Conservation (phyloP, 2,888 invertebrate species). For the Epinotia nisella region DNA sequence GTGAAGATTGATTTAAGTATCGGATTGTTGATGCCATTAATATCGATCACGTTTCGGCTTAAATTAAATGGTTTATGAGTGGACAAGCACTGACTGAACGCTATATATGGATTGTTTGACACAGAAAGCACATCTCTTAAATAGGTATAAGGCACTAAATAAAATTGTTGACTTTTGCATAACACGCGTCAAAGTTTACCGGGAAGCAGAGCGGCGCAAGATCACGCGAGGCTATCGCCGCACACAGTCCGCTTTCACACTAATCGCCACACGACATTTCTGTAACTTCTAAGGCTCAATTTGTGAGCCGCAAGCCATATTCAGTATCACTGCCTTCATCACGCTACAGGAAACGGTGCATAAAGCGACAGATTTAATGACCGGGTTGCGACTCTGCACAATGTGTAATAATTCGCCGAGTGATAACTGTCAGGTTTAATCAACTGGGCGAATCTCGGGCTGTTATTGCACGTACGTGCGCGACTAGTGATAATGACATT, state of each 20-base stretch:
- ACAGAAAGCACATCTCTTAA: not conserved
- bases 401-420: conserved; percentile 57
- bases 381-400: conserved; percentile 53
- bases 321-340: conserved; percentile 20
- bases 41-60: conserved; percentile 44
- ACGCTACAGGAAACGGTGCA: conserved; percentile 32
- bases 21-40: conserved; percentile 54
- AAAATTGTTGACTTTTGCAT: conserved; percentile 23
- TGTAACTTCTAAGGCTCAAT: conserved; percentile 23
- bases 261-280: conserved; percentile 50
- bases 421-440: conserved; percentile 63
- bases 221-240: conserved; percentile 72
- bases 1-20: conserved; percentile 62
- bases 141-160: not conserved
- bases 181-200: conserved; percentile 48
- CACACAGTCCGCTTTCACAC: conserved; percentile 68
- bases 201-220: conserved; percentile 61
- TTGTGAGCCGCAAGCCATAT: not conserved
- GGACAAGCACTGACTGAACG: not conserved
- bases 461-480: conserved; percentile 77
- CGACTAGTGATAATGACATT: conserved; percentile 76
- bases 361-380: conserved; percentile 49
- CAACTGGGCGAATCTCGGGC: conserved; percentile 61
- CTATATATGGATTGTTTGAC: not conserved
- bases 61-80: conserved; percentile 28